Conservation (phyloP, 2,888 invertebrate genomes). For the Hypomecis punctinalis region DNA sequence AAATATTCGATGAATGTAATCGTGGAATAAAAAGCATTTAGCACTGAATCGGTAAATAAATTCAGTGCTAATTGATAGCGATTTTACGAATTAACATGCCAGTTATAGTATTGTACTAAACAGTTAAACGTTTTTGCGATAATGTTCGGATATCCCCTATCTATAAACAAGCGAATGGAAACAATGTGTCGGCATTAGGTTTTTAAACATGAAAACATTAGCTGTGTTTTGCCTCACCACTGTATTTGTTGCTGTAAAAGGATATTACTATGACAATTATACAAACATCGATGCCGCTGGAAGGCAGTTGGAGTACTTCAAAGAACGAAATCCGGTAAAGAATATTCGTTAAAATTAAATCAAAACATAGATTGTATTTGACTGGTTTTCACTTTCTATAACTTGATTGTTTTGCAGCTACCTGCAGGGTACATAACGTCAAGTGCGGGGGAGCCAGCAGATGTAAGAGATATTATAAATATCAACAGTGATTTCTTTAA, state of each 20-base stretch:
- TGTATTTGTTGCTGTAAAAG: conserved; percentile 7
- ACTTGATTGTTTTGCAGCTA: conserved; percentile 44
- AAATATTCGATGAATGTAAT: too few relatives aligned
- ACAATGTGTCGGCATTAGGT: conserved; percentile 11
- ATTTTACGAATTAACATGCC: too few relatives aligned
- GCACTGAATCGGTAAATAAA: neutral
- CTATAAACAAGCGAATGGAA: too few relatives aligned
- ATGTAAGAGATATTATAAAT: conserved; percentile 82
- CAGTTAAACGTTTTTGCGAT: too few relatives aligned
- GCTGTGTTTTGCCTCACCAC: conserved; percentile 4
- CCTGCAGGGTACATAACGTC: conserved; percentile 82
- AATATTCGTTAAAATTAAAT: too few relatives aligned
- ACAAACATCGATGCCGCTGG: conserved; percentile 9
- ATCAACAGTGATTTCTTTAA: conserved; percentile 54
- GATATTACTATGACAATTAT: conserved; percentile 14
- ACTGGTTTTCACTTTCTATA: neutral
- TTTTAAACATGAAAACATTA: conserved; percentile 13
- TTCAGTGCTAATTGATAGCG: too few relatives aligned
- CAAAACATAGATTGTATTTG: neutral
- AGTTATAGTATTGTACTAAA: too few relatives aligned
- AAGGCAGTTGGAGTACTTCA: conserved; percentile 19
- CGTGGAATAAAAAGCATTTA: too few relatives aligned
- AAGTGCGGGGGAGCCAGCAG: conserved; percentile 90
- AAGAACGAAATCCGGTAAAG: conserved; percentile 4
- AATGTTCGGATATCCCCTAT: too few relatives aligned